Base-by-base conservation (phyloP, 2,888 invertebrate genomes). In the Clistopyga incitator region DNA sequence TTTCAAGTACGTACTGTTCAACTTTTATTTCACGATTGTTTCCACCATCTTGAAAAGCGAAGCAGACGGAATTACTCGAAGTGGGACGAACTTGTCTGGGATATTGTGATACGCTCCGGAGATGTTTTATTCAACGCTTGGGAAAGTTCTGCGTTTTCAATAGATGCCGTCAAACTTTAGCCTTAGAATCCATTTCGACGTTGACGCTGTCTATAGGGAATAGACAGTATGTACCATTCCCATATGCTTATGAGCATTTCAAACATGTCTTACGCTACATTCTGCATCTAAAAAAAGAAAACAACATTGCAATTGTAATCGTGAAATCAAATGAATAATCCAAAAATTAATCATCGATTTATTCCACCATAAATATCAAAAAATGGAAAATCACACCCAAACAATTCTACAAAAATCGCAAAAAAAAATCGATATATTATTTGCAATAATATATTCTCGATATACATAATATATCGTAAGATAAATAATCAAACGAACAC, bases 41-140 rank as follows among this genome's bases (percentile, higher is more conserved):
- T 52, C 20, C n/a, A 18, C 18, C 18, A 20, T 52, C 50, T 54
- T 20, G 52, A 54, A 54, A 20, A 8, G 20, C 52, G 11, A 54
- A 20, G 20, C 20, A 54, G 52, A 20, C 11, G 20, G 52, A 23
- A 20, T 54, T 20, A 20, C 8, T 54, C 11, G 20, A 54, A 54
- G 23, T 11, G 11, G 8, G 20, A 11, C 52, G 20, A 54, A 54
- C 52, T 54, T 20, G 52, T 54, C 38, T 20, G 52, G 52, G 52
- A 54, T 20, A 54, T 54, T 54, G 52, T 20, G 20, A 54, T 20
- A 54, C 20, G 20, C 52, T 6, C 2, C 2, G 1, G 52, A 11
- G 52, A 54, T 54, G 52, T 54, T 54, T 54, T 54, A 54, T 54
- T 54, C 52, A 54, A 54, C 52, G 20, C 11, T 38, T 20, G 52